phyloP scores from a whole-genome alignment of 1,140 invertebrate genomes.

The Calephelis virginiensis region DNA sequence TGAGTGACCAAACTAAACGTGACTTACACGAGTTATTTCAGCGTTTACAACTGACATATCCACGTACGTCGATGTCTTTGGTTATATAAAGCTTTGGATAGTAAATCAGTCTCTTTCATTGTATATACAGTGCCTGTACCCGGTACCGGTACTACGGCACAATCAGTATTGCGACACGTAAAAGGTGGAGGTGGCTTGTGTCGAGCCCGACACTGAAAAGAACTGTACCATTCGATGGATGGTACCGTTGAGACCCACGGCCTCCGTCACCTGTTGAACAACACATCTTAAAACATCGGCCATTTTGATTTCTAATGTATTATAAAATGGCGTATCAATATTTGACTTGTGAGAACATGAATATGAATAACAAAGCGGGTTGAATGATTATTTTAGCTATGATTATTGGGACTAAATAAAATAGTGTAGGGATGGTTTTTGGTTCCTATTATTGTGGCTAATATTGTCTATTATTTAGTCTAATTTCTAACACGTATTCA shows the following conservation, averaged over 20 bases:
- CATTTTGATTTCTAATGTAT: conserved; percentile 44
- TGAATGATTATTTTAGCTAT: conserved; percentile 3
- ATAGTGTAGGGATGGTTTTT: background rate
- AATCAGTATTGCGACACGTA: conserved; percentile 80
- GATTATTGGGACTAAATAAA: background rate
- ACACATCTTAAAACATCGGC: conserved; percentile 69
- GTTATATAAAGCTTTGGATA: conserved; percentile 68
- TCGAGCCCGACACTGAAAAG: conserved; percentile 79
- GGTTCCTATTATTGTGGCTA: conserved; percentile 17
- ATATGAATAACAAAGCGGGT: conserved; percentile 10
- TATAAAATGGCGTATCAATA: conserved; percentile 23
- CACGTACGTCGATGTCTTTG: conserved; percentile 66
- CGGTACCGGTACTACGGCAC: conserved; percentile 39
- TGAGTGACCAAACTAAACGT: conserved; percentile 75
- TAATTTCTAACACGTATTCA: conserved; percentile 9
- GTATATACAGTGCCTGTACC: conserved; percentile 67
- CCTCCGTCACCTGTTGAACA: conserved; percentile 80
- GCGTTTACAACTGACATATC: conserved; percentile 65
- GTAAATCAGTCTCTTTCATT: conserved; percentile 71
- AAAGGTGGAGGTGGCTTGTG: conserved; percentile 80
- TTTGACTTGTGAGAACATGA: conserved; percentile 3
- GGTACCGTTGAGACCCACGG: conserved; percentile 79
- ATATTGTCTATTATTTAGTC: conserved; percentile 22
- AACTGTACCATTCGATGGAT: conserved; percentile 80
- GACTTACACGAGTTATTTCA: conserved; percentile 75